Evolutionary conservation across 1,140 invertebrate genomes (phyloP), one percentile per base, ranked within the genome.

Genomic region (Drosophila nebulosa): DNA sequence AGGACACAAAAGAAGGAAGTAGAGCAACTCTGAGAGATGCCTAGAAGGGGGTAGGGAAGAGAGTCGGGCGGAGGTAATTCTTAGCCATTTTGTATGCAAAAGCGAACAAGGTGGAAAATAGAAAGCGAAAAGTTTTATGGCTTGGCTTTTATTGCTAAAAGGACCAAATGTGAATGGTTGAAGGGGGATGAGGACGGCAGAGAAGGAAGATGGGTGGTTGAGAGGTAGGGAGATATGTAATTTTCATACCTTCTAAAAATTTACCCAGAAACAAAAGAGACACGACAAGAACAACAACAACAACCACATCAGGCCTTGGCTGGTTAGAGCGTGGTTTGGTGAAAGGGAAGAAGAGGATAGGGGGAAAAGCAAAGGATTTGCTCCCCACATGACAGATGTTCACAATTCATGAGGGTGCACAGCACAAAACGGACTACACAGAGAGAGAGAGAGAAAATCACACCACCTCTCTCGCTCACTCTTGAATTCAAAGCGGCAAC

Each of bases 191-290:
- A 18, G 36, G 6, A 10, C n/a, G n/a, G n/a, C n/a, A n/a, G n/a
- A n/a, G n/a, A n/a, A n/a, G n/a, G n/a, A n/a, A n/a, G n/a, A n/a
- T n/a, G n/a, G n/a, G n/a, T n/a, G n/a, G n/a, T n/a, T n/a, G n/a
- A n/a, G n/a, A n/a, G n/a, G n/a, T n/a, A n/a, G n/a, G n/a, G n/a
- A n/a, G 26, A 36, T 53, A 81, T 78, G 65, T 78, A 74, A 74
- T 81, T 83, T 81, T 74, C 77, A 81, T 74, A 70, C 79, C 78
- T 74, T 78, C 65, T 73, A 74, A 83, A 78, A 78, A 74, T 60
- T 52, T 39, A 73, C 35, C 30, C 69, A 72, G 53, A 27, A 73
- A 64, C 42, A 56, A 52, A 46, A 32, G 52, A 57, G 52, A 32
- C 30, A 12, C 30, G 12, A n/a, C n/a, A n/a, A n/a, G 2, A 32